Base-by-base conservation (phyloP, 1,140 invertebrate genomes). In the Agrypnia vestita region DNA sequence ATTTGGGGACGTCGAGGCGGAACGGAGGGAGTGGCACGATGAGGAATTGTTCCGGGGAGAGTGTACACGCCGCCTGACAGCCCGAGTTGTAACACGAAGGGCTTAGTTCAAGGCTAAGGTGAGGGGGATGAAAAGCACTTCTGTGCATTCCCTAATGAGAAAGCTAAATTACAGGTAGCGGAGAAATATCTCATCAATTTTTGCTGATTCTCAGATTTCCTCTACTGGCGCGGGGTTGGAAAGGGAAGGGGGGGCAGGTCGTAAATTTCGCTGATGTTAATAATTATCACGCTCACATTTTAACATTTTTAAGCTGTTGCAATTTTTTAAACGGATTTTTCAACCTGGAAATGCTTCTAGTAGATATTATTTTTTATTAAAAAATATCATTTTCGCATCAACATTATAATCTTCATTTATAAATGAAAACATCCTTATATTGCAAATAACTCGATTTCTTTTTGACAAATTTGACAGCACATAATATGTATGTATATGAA, bases 101-200 rank as follows among this genome's bases (percentile, higher is more conserved):
- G 35, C 11, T 46, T 44, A 46, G 53, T 6, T n/a, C 46, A 8
- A 53, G n/a, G 73, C 25, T 35, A 35, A 35, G 35, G n/a, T 19
- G 51, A 43, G 21, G 1, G 13, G 73, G 72, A 9, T 12, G 49
- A 43, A 43, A 43, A 17, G 47, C 62, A 71, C 74, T 64, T 76
- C 74, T 76, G 74, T 47, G 74, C 56, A 62, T 61, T 55, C 35
- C 79, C 64, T 80, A 80, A 80, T 76, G 79, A 80, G 62, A 76
- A 76, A 71, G 46, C 79, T 69, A 80, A 76, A 80, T 80, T 75
- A 76, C 79, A 76, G 79, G 73, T 80, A 74, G 79, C 47, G 46
- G 46, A 46, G 59, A 55, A 64, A 61, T 21, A 35, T 19, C 79
- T 71, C 64, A 51, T 80, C 79, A 80, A 61, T 69, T 76, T 80